Conservation (phyloP, 2,888 invertebrate genomes). For the Tenthredo notha region DNA sequence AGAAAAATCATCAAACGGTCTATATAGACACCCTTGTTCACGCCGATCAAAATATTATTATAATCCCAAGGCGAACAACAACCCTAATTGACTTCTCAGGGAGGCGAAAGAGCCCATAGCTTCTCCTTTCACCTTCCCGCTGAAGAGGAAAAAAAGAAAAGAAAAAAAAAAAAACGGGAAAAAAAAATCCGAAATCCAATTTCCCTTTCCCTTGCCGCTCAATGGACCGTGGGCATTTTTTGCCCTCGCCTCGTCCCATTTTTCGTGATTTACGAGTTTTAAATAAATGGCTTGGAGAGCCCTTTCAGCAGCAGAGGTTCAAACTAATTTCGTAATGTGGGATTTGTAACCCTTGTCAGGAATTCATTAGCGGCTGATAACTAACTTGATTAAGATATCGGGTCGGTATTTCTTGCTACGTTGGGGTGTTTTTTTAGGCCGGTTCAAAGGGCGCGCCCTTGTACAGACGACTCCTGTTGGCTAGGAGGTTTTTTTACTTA, state of each 20-base stretch:
- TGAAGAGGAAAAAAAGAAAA: conserved; percentile 2
- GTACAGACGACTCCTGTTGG: conserved; percentile 18
- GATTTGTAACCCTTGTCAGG: conserved; percentile 65
- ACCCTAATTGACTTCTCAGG: conserved; percentile 50
- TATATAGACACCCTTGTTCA: conserved; percentile 51
- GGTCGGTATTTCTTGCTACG: conserved; percentile 50
- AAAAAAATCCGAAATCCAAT: conserved; percentile 53
- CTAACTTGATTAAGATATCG: conserved; percentile 69
- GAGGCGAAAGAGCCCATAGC: conserved; percentile 30
- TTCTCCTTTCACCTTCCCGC: conserved; percentile 33
- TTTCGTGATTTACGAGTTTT: conserved; percentile 72
- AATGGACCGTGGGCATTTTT: conserved; percentile 55
- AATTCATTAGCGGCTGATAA: conserved; percentile 73
- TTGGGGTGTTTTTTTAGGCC: conserved; percentile 75
- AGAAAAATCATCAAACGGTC: conserved; percentile 42
- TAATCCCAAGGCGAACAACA: conserved; percentile 49
- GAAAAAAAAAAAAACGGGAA: neutral
- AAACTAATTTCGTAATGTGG: conserved; percentile 72
- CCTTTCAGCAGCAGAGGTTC: conserved; percentile 64
- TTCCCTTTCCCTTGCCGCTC: conserved; percentile 51
- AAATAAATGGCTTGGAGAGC: conserved; percentile 61
- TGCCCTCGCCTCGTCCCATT: conserved; percentile 63
- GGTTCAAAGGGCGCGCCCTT: conserved; percentile 72
- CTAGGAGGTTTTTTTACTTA: neutral
- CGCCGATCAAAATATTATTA: conserved; percentile 54